Conservation (phyloP, 1,140 invertebrate genomes). For the Bombus huntii region DNA sequence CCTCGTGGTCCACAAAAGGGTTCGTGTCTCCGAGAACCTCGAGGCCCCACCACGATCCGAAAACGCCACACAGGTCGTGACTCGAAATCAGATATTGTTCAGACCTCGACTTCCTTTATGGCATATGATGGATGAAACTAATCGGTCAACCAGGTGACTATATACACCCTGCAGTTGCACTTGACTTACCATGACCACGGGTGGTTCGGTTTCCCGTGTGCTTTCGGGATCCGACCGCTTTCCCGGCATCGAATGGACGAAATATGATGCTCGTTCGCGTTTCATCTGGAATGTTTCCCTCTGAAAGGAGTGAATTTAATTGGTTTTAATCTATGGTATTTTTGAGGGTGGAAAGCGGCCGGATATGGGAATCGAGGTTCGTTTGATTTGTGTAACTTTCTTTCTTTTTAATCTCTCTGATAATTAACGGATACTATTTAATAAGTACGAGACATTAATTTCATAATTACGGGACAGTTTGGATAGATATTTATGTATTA, state of each 20-base stretch:
- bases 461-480: neutral
- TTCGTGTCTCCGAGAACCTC: constrained; percentile 16
- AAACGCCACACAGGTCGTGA: constrained; percentile 48
- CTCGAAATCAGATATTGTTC: constrained; percentile 50
- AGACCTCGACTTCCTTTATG: constrained; percentile 44
- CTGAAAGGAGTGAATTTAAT: neutral
- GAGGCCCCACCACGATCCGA: neutral
- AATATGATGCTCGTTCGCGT: neutral
- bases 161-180: constrained; percentile 36
- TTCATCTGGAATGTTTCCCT: constrained; percentile 2
- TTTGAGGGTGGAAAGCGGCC: neutral
- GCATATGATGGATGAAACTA: constrained; percentile 53
- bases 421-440: neutral
- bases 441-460: neutral
- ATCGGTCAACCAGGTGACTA: constrained; percentile 53
- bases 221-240: neutral
- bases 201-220: constrained; percentile 36
- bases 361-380: neutral
- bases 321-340: neutral
- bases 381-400: neutral
- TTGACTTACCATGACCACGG: constrained; percentile 46
- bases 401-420: neutral
- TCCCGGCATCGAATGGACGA: neutral
- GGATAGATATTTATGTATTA: no score
- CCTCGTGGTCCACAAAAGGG: constrained; percentile 25